Conservation (phyloP, 1,140 invertebrate species). For the Drosophila lini region DNA sequence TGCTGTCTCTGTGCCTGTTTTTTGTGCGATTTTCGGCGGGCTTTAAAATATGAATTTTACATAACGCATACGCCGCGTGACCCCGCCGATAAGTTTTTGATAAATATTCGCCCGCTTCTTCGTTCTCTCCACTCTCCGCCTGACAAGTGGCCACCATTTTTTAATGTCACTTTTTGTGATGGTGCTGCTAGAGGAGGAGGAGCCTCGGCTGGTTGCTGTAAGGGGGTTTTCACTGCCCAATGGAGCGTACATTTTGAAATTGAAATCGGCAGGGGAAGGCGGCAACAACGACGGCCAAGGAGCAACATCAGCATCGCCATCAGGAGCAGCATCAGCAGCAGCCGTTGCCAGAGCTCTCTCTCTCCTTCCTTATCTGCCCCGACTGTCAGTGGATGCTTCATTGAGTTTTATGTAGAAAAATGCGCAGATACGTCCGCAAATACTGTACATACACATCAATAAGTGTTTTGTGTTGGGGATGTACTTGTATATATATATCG, state of each 20-base stretch:
- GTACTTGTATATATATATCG: not conserved
- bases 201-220: not conserved
- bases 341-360: slow-evolving; percentile 39
- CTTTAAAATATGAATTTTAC: slow-evolving; percentile 41
- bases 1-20: slow-evolving; percentile 15
- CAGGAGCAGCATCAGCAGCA: slow-evolving; percentile 25
- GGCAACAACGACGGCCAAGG: slow-evolving; percentile 2
- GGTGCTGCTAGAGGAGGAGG: not conserved
- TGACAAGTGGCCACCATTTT: slow-evolving; percentile 79
- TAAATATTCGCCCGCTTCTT: slow-evolving; percentile 37
- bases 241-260: slow-evolving; percentile 81
- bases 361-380: slow-evolving; percentile 65
- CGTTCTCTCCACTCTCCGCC: not conserved
- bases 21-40: slow-evolving; percentile 22
- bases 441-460: slow-evolving; percentile 27
- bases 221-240: slow-evolving; percentile 62
- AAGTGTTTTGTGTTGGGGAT: not conserved
- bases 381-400: slow-evolving; percentile 71
- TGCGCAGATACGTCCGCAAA: slow-evolving; percentile 45
- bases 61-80: slow-evolving; percentile 66
- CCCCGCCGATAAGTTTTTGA: slow-evolving; percentile 64
- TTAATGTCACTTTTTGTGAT: slow-evolving; percentile 79
- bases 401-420: slow-evolving; percentile 74
- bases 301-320: slow-evolving; percentile 5
- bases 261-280: slow-evolving; percentile 69